These are phyloP conservation scores for Crocuta crocuta DNA, from an alignment of 2,113 vertebrate genomes.

Conservation along the genomic window DNA sequence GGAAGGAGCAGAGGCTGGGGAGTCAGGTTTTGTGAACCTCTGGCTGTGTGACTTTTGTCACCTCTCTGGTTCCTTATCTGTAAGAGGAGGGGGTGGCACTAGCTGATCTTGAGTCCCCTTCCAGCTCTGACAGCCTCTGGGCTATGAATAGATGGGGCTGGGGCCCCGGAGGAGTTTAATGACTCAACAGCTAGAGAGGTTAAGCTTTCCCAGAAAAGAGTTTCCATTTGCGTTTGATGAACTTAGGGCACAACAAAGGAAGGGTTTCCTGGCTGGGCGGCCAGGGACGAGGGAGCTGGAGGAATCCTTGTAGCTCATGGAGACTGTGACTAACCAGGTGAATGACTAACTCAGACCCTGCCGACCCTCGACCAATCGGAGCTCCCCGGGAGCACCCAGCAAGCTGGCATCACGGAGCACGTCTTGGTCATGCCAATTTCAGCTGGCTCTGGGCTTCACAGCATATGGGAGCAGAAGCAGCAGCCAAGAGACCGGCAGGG, in stretches of 20 bases:
- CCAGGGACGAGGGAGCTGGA: slow-evolving; percentile 26
- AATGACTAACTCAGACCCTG: slow-evolving; percentile 70
- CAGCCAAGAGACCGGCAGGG: slow-evolving; percentile 60
- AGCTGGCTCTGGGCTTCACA: slow-evolving; percentile 57
- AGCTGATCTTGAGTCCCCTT: slow-evolving; percentile 61
- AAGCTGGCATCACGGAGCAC: slow-evolving; percentile 57
- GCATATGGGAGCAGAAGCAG: slow-evolving; percentile 68
- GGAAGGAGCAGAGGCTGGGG: not conserved
- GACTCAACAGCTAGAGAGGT: slow-evolving; percentile 76
- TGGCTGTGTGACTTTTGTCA: not conserved
- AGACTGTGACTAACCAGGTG: slow-evolving; percentile 75
- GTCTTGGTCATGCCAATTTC: slow-evolving; percentile 34
- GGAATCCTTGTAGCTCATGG: not conserved
- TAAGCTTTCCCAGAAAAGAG: slow-evolving; percentile 71
- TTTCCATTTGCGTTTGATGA: slow-evolving; percentile 69
- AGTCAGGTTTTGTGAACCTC: not conserved
- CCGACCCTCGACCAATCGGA: slow-evolving; percentile 61
- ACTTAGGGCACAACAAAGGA: slow-evolving; percentile 60
- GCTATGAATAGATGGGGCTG: slow-evolving; percentile 78
- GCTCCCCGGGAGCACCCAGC: not conserved
- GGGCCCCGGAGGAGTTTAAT: slow-evolving; percentile 73
- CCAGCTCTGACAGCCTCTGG: slow-evolving; percentile 65
- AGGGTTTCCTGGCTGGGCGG: slow-evolving; percentile 62
- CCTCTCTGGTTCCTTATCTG: slow-evolving; percentile 46
- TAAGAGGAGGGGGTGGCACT: slow-evolving; percentile 33